Evolutionary conservation across 1,140 invertebrate genomes (phyloP).

Genomic region (Penaeus japonicus): DNA sequence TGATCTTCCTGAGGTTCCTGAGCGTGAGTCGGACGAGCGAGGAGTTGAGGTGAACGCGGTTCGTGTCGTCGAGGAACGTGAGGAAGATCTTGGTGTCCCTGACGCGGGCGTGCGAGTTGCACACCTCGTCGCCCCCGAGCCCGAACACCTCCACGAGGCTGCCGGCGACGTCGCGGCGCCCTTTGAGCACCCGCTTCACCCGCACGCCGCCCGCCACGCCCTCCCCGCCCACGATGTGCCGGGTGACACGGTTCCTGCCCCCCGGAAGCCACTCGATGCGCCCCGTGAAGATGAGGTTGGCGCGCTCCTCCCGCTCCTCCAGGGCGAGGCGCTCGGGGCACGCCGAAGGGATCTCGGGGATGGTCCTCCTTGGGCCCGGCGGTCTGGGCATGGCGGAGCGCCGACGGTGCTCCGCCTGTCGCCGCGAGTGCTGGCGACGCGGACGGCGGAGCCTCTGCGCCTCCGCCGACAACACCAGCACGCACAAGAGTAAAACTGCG

Average conservation of each 20-base stretch:
- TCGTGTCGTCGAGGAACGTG: slow-evolving; percentile 10
- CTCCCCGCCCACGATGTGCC: not conserved
- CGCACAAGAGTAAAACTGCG: slow-evolving; percentile 15
- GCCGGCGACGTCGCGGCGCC: not conserved
- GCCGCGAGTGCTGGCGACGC: not conserved
- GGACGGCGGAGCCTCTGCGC: not conserved
- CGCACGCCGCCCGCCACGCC: slow-evolving; percentile 34
- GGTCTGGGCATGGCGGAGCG: not conserved
- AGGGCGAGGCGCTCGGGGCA: slow-evolving; percentile 29
- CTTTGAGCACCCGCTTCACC: slow-evolving; percentile 43
- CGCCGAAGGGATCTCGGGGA: not conserved
- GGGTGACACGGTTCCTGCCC: slow-evolving; percentile 3
- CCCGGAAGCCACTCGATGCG: slow-evolving; percentile 37
- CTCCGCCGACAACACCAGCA: slow-evolving; percentile 24
- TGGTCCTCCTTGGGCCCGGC: not conserved
- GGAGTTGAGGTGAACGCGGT: slow-evolving; percentile 30
- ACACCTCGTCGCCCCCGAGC: slow-evolving; percentile 31
- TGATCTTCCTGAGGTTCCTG: slow-evolving; percentile 30
- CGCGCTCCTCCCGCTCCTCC: slow-evolving; percentile 17
- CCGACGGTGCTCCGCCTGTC: not conserved
- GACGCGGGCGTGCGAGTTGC: slow-evolving; percentile 30
- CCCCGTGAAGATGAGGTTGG: slow-evolving; percentile 35
- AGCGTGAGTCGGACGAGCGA: slow-evolving; percentile 41
- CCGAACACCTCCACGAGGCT: slow-evolving; percentile 21
- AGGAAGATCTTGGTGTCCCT: slow-evolving; percentile 47